Evolutionary conservation across 2,888 invertebrate genomes (phyloP), one percentile per base, ranked within the genome.

Genomic region (Salpingus planirostris): DNA sequence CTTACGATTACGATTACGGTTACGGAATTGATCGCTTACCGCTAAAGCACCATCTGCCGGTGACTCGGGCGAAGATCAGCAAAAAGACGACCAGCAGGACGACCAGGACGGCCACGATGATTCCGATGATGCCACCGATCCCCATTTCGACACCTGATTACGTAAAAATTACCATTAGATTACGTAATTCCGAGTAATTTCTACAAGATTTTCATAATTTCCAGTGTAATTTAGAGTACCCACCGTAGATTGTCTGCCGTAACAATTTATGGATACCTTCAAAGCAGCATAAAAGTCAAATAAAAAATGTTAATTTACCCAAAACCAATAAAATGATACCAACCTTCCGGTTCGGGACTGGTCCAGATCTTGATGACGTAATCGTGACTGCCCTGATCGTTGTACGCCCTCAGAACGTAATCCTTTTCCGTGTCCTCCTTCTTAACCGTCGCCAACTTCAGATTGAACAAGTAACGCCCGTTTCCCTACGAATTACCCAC

Each of bases 11-110:
- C 13, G n/a, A n/a, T n/a, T n/a, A n/a, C n/a, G n/a, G n/a, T n/a
- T n/a, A n/a, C n/a, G n/a, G n/a, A n/a, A n/a, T n/a, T n/a, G n/a
- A n/a, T 7, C 6, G 77, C 84, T 80, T 67, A 87, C 87, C 86
- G 64, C 80, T 81, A 64, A 88, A 88, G 67, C 87, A 88, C 86
- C 87, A 87, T 62, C 83, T 73, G 54, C 83, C 83, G 39, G 85
- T 85, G 40, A 80, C 78, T 50, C 83, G 78, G 29, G 88, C 87
- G 55, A 81, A 80, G 39, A 86, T 76, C 28, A 79, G 62, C 43
- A 86, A 65, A 54, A 74, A 74, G 3, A 78, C 61, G 13, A 74
- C 66, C 12, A 78, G 67, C 10, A 86, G 64, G 1, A 86, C 62
- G 21, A 81, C 65, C 38, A 83, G 66, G 6, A 82, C 71, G 2